Evolutionary conservation across 2,797 vertebrate species (phyloP).

Genomic region (Astyanax mexicanus): DNA sequence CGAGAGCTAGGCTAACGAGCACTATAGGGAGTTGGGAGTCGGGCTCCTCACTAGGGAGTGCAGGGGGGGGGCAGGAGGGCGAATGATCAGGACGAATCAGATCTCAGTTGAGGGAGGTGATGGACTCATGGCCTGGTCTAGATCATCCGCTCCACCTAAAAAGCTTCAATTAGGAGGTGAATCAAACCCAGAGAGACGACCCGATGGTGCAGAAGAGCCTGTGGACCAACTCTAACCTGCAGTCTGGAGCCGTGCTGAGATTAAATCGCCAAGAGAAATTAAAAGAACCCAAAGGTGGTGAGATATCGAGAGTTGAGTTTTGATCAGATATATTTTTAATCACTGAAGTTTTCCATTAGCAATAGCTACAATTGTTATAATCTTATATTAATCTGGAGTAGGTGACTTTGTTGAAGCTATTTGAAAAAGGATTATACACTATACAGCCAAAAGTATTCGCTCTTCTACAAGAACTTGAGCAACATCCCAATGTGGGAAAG

Average conservation of each 20-base stretch:
- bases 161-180: slow-evolving; percentile 61
- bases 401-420: too few relatives aligned
- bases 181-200: slow-evolving; percentile 34
- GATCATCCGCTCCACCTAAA: slow-evolving; percentile 54
- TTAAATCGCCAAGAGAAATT: neutral
- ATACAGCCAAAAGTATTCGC: too few relatives aligned
- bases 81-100: slow-evolving; percentile 64
- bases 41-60: slow-evolving; percentile 8
- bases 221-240: slow-evolving; percentile 27
- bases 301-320: neutral
- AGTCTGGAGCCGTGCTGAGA: slow-evolving; percentile 8
- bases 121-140: slow-evolving; percentile 68
- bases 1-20: slow-evolving; percentile 15
- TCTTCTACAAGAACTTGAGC: too few relatives aligned
- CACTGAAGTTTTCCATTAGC: neutral
- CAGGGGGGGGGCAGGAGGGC: slow-evolving; percentile 35
- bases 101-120: slow-evolving; percentile 63
- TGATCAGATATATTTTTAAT: neutral
- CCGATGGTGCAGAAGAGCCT: slow-evolving; percentile 17
- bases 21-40: slow-evolving; percentile 45
- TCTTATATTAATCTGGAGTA: too few relatives aligned
- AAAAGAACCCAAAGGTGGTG: neutral
- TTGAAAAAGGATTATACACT: too few relatives aligned
- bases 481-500: too few relatives aligned
- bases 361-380: too few relatives aligned